phyloP scores from a whole-genome alignment of 2,888 invertebrate genomes.

The Spialia ferax region DNA sequence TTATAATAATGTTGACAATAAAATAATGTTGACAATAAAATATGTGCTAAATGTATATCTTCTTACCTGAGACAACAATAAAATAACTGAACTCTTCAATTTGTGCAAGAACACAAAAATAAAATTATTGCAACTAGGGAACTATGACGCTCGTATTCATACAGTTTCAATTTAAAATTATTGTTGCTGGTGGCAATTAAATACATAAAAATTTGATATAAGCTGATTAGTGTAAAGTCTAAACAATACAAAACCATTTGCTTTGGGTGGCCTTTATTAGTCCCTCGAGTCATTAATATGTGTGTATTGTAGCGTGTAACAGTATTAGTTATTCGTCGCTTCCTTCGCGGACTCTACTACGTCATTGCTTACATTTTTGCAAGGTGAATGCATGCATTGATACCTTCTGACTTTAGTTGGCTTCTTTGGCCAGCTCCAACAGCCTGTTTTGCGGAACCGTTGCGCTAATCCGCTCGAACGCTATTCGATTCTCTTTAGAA shows the following conservation, averaged over 20 bases:
- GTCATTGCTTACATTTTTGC: slow-evolving; percentile 36
- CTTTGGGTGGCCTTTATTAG: slow-evolving; percentile 19
- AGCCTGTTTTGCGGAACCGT: slow-evolving; percentile 34
- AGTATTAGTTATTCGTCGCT: slow-evolving; percentile 30
- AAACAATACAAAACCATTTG: background rate
- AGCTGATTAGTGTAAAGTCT: background rate
- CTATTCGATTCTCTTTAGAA: slow-evolving; percentile 34
- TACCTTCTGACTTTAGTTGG: slow-evolving; percentile 36
- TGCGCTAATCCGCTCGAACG: slow-evolving; percentile 41
- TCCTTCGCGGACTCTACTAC: slow-evolving; percentile 32
- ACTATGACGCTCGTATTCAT: no score
- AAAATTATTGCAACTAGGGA: no score
- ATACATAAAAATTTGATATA: no score
- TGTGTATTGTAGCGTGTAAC: slow-evolving; percentile 21
- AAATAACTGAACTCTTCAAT: no score
- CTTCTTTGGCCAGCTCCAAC: slow-evolving; percentile 26
- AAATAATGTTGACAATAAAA: no score
- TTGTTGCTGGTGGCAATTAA: no score
- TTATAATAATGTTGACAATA: no score
- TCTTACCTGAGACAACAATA: no score
- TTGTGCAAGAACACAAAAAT: no score
- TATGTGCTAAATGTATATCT: no score
- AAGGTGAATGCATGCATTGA: slow-evolving; percentile 39
- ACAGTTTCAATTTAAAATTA: no score
- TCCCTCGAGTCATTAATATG: slow-evolving; percentile 33